Base-by-base conservation (phyloP, 2,797 vertebrate species). In the Coilia nasus region DNA sequence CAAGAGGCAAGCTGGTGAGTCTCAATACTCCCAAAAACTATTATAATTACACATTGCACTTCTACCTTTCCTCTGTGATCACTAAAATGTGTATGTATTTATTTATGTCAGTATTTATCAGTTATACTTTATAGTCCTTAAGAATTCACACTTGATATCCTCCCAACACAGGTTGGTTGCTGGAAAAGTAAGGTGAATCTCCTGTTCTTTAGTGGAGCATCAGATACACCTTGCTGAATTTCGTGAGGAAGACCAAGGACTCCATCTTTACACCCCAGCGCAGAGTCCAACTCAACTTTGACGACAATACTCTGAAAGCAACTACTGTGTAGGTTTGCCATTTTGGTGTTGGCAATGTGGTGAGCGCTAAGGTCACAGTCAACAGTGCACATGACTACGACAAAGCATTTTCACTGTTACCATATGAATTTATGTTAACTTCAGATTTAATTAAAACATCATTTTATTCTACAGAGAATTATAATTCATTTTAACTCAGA, bases 281-380 rank as follows among this genome's bases (percentile, higher is more conserved):
- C 67, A 75, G n/a, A 57, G 64, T 67, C 15, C 15, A 75, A 19
- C 35, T 41, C 71, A 78, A 31, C 19, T 78, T 35, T 21, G 31
- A 78, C 6, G 35, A 44, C 35, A 78, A 10, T 78, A 44, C 41
- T 78, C 71, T 78, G 71, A 78, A 78, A 78, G 71, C 71, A 78
- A 35, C 71, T 78, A 78, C 41, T 78, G 71, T 78, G 71, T 35
- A 44, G 31, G 41, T 78, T 44, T 78, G 71, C 71, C 71, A 78
- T 78, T 78, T 44, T 44, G 71, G 71, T 78, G 35, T 78, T 78
- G 71, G 35, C 71, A 78, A 44, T 78, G 71, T 78, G 71, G 31
- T 78, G 21, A 78, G 19, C 71, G 14, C 35, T 78, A 44, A 41
- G 17, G 5, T 35, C 71, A 78, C 35, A 21, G 19, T 78, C 71